phyloP scores from a whole-genome alignment of 2,113 vertebrate species.

The Entomyzon cyanotis region DNA sequence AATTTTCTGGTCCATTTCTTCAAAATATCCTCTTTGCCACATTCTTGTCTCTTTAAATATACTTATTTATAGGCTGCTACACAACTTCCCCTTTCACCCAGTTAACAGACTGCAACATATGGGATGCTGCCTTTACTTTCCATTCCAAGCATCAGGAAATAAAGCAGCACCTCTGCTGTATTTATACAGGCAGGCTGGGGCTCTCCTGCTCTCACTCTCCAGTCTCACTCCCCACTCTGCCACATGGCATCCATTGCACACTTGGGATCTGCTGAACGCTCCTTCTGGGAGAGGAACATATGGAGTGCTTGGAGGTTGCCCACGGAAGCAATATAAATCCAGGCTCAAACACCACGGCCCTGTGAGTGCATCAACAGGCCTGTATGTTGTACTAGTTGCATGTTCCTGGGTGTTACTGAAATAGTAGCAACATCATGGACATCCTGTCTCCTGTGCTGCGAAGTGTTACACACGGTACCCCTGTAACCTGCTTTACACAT shows the following conservation, averaged over 20 bases:
- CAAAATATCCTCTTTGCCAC: not conserved
- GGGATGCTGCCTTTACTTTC: not conserved
- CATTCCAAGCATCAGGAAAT: not conserved
- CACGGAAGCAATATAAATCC: fast-evolving
- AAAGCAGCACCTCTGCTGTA: not conserved
- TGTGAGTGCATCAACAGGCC: not conserved
- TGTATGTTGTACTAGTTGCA: not conserved
- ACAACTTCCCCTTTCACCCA: not conserved
- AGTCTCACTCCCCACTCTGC: not conserved
- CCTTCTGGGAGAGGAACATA: not conserved
- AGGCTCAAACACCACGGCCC: not conserved
- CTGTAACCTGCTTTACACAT: not conserved
- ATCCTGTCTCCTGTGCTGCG: fast-evolving
- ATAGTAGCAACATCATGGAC: not conserved
- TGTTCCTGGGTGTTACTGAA: not conserved
- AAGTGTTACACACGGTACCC: fast-evolving
- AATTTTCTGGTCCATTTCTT: not conserved
- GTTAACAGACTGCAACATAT: not conserved
- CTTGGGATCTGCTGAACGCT: not conserved
- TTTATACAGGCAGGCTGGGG: not conserved
- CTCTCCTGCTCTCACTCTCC: not conserved
- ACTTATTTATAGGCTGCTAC: not conserved
- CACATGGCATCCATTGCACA: not conserved
- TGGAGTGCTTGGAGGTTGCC: not conserved
- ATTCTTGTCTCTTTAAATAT: not conserved